phyloP scores from a whole-genome alignment of 2,113 vertebrate genomes.

The Halichoeres trimaculatus region DNA sequence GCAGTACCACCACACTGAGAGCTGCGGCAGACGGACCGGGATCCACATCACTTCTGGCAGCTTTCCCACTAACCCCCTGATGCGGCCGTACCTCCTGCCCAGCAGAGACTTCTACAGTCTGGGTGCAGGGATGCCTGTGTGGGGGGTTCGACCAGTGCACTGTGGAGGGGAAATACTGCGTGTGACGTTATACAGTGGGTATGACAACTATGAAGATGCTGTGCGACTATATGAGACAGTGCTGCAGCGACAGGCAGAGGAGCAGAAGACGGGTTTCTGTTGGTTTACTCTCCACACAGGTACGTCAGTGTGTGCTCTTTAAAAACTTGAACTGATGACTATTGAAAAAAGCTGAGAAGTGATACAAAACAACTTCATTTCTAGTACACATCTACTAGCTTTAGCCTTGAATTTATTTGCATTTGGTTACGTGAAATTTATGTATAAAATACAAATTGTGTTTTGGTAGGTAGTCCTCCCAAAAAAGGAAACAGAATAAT shows the following conservation, averaged over 20 bases:
- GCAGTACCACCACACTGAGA: slow-evolving; percentile 85
- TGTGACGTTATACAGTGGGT: slow-evolving; percentile 89
- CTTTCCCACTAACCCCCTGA: slow-evolving; percentile 40
- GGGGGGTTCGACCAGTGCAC: slow-evolving; percentile 89
- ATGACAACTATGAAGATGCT: slow-evolving; percentile 91
- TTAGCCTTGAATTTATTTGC: too few relatives aligned
- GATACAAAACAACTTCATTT: not conserved
- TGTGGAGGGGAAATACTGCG: slow-evolving; percentile 87
- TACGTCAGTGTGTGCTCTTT: slow-evolving; percentile 7
- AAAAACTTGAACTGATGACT: too few relatives aligned
- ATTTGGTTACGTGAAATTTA: not conserved
- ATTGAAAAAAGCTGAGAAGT: not conserved
- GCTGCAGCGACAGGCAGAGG: slow-evolving; percentile 83
- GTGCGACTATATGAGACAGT: slow-evolving; percentile 91
- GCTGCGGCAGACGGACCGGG: slow-evolving; percentile 44
- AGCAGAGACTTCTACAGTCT: slow-evolving; percentile 89
- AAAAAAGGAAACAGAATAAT: too few relatives aligned
- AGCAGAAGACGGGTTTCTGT: slow-evolving; percentile 86
- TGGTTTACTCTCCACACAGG: slow-evolving; percentile 84
- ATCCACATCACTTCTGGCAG: slow-evolving; percentile 68
- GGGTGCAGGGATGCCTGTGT: slow-evolving; percentile 90
- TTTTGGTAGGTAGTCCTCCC: too few relatives aligned
- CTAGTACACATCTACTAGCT: not conserved
- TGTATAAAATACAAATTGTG: too few relatives aligned
- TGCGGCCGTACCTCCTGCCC: slow-evolving; percentile 71